These are phyloP conservation scores for Macheiramphus alcinus DNA, from an alignment of 2,113 vertebrate species.

Conservation along the genomic window DNA sequence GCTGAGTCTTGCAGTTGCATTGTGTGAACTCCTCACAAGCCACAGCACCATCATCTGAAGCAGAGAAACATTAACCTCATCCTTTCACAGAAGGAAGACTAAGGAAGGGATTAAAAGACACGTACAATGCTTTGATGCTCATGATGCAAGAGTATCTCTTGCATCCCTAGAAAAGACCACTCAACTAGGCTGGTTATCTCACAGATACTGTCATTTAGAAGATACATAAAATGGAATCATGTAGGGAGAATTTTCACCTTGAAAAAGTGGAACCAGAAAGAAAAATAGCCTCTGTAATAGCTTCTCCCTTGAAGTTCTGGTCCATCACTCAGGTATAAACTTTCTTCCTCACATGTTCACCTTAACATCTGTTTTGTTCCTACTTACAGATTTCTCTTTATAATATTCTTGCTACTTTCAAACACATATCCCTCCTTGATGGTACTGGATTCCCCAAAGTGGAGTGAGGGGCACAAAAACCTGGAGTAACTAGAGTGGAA, in stretches of 20 bases:
- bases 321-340: not conserved
- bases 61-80: not conserved
- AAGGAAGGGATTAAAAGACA: not conserved
- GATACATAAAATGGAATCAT: not conserved
- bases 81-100: not conserved
- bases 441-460: not conserved
- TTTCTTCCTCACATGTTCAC: not conserved
- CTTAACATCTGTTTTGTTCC: not conserved
- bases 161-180: not conserved
- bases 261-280: not conserved
- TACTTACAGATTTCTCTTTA: not conserved
- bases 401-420: not conserved
- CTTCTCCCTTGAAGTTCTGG: not conserved
- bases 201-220: not conserved
- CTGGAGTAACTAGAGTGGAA: not conserved
- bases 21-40: not conserved
- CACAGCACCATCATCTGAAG: not conserved
- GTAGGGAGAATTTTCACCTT: not conserved
- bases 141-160: not conserved
- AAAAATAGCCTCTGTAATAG: not conserved
- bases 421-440: not conserved
- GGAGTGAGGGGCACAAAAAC: not conserved
- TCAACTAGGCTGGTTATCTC: not conserved
- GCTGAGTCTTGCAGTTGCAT: not conserved
- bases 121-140: not conserved